Conservation (phyloP, 1,140 invertebrate genomes). For the Drosophila grimshawi region DNA sequence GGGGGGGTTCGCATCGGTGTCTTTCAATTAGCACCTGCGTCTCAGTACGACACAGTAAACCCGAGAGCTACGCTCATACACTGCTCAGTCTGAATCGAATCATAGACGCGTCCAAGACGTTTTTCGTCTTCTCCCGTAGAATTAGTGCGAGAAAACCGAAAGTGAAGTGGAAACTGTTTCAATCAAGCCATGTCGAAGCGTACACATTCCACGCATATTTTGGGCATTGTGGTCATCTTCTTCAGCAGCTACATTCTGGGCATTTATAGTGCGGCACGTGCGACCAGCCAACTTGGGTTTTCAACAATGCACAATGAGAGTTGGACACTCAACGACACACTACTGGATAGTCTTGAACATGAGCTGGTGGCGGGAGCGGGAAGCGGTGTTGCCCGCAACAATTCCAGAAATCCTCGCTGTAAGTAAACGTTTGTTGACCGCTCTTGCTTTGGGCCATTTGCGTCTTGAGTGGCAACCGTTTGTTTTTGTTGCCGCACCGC, state of each 20-base stretch:
- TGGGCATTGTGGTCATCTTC: slow-evolving; percentile 65
- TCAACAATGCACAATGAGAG: neutral
- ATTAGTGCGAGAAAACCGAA: slow-evolving; percentile 62
- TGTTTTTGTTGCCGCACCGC: slow-evolving; percentile 47
- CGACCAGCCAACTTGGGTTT: slow-evolving; percentile 21
- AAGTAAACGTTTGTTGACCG: slow-evolving; percentile 46
- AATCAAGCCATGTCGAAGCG: slow-evolving; percentile 40
- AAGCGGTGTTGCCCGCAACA: slow-evolving; percentile 26
- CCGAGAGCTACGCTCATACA: slow-evolving; percentile 37
- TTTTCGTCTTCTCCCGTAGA: slow-evolving; percentile 9
- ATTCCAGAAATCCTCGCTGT: slow-evolving; percentile 74
- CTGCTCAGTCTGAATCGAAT: slow-evolving; percentile 66
- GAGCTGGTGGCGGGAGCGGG: neutral
- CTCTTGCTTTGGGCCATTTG: neutral
- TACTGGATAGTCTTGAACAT: slow-evolving; percentile 28
- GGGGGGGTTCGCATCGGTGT: slow-evolving; percentile 48
- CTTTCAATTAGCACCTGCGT: slow-evolving; percentile 71
- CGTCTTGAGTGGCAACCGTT: slow-evolving; percentile 49
- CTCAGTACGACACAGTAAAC: slow-evolving; percentile 57
- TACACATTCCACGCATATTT: slow-evolving; percentile 56
- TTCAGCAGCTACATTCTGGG: slow-evolving; percentile 66
- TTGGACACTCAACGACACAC: slow-evolving; percentile 8
- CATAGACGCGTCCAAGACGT: slow-evolving; percentile 58
- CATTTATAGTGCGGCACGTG: slow-evolving; percentile 67
- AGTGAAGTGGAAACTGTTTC: slow-evolving; percentile 46